Evolutionary conservation across 2,113 vertebrate genomes (phyloP), one percentile per base, ranked within the genome.

Genomic region (Podiceps cristatus): DNA sequence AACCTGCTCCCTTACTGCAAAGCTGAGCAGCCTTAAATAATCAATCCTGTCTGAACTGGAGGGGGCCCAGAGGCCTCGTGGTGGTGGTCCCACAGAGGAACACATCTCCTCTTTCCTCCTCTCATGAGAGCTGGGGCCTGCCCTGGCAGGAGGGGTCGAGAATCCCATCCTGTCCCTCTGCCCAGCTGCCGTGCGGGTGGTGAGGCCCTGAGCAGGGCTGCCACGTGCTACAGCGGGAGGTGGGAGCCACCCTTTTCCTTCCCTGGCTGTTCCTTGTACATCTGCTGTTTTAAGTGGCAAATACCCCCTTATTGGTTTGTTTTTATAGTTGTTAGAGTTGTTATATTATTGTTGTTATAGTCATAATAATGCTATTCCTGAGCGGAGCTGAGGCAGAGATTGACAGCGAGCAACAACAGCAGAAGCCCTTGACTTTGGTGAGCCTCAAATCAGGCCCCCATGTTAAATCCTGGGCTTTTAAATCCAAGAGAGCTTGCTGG

Each of bases 31-130:
- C 45, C 45, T n/a, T 64, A 47, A 63, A 28, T 62, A 49, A 60
- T 49, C 75, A 71, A 5, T 53, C 8, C 64, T 29, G 6, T 3
- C 19, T 29, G 22, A 44, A 17, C 29, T 59, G 55, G 40, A 22
- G 3, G 9, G 13, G 12, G 4, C 4, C 55, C 10, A 12, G 55
- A 58, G 31, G 8, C 25, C 37, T 49, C 1, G 0, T 31, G 47
- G 25, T 14, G 17, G 24, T 8, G 12, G 12, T 18, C 8, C 6
- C 6, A 1, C 25, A 82, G 49, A 73, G 10, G 40, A 53, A 19
- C 28, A 3, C 0, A 22, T 49, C 59, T 42, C 50, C 40, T 83
- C 62, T 75, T 67, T 20, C 52, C 45, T 59, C 19, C 13, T 22
- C 28, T 94, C 19, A 10, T 12, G 31, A 45, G n/a, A 50, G 15